These are phyloP conservation scores for Drosophila maculinotata DNA, from an alignment of 2,888 invertebrate genomes.

Conservation along the genomic window DNA sequence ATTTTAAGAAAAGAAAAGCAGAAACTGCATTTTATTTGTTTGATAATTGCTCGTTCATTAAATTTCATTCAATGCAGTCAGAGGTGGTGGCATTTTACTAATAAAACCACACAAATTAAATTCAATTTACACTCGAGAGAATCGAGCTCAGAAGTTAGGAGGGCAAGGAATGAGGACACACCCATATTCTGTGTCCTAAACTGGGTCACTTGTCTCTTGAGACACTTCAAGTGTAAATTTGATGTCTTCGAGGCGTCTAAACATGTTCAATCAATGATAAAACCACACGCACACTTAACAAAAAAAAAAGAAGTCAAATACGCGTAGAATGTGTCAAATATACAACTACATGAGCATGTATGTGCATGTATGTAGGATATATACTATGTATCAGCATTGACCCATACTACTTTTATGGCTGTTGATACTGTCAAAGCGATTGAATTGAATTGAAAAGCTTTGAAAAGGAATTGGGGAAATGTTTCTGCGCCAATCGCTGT, in stretches of 20 bases:
- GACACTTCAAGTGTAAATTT: constrained; percentile 74
- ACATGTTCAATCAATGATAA: constrained; percentile 75
- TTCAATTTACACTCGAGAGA: constrained; percentile 54
- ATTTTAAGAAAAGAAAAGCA: too few species aligned
- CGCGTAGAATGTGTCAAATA: constrained; percentile 20
- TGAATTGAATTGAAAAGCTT: constrained; percentile 67
- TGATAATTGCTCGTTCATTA: constrained; percentile 26
- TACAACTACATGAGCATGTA: constrained; percentile 17
- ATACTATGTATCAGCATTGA: constrained; percentile 20
- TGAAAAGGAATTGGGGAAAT: constrained; percentile 38
- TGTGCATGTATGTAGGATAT: constrained; percentile 11
- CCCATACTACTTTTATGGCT: constrained; percentile 51
- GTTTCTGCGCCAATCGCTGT: constrained; percentile 40
- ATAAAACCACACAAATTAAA: constrained; percentile 31
- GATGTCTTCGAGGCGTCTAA: constrained; percentile 63
- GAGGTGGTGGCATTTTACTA: constrained; percentile 18
- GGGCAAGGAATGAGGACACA: constrained; percentile 1
- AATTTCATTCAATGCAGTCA: constrained; percentile 29
- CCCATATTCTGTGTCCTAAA: constrained; percentile 13
- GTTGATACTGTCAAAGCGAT: constrained; percentile 59
- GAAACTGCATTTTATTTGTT: constrained; percentile 13
- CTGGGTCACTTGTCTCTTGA: constrained; percentile 46
- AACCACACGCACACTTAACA: constrained; percentile 56
- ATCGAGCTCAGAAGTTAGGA: constrained; percentile 20
- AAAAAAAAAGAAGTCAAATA: constrained; percentile 23